These are phyloP conservation scores for Drosophila sp. DNA, from an alignment of 1,140 invertebrate genomes.

Conservation along the genomic window DNA sequence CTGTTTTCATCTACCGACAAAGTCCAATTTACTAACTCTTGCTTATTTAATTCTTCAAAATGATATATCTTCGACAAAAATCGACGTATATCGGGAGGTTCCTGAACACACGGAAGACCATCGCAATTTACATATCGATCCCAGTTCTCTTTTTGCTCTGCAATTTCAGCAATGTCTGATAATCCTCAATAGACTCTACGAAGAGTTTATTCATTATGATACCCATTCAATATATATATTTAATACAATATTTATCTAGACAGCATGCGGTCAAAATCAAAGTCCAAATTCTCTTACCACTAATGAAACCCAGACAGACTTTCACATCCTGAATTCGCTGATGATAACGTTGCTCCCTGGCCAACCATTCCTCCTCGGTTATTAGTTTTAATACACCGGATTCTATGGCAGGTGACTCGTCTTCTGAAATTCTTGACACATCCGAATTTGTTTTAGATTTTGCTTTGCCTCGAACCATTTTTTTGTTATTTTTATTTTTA, in stretches of 20 bases:
- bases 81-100: conserved; percentile 55
- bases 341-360: conserved; percentile 29
- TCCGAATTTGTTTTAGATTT: background rate
- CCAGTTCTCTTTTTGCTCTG: conserved; percentile 48
- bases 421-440: background rate
- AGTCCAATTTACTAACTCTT: conserved; percentile 44
- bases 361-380: conserved; percentile 40
- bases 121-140: conserved; percentile 59
- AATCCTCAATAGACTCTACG: conserved; percentile 43
- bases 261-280: too few species aligned
- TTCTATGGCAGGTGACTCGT: background rate
- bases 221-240: background rate
- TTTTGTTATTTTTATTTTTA: conserved; percentile 27
- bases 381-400: background rate
- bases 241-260: too few species aligned
- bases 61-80: conserved; percentile 48
- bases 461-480: background rate
- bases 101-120: conserved; percentile 54
- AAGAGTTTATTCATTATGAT: too few species aligned
- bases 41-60: conserved; percentile 22
- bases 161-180: conserved; percentile 19
- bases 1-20: conserved; percentile 55
- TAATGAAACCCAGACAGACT: conserved; percentile 44
- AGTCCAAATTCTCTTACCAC: too few species aligned
- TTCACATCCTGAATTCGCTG: conserved; percentile 58